Percentiles rank a stretch among this genome's conserved stretches.
Conservation (phyloP, 1,140 invertebrate species). For the Meloidogyne chitwoodi region DNA sequence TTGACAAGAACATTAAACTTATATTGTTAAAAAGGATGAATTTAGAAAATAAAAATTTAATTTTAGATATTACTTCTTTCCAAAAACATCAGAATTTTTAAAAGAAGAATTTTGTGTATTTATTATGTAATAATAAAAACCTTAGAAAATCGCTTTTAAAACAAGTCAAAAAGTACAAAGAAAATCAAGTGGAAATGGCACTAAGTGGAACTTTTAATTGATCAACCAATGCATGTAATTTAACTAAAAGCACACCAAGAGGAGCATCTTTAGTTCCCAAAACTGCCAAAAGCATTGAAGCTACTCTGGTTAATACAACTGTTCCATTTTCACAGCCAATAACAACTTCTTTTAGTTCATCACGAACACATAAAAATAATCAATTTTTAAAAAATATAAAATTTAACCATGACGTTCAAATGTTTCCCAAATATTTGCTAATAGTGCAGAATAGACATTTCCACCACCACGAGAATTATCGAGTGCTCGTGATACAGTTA, state of each 20-base stretch:
- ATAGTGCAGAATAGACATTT: constrained; percentile 32
- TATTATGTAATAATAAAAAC: too few relatives aligned
- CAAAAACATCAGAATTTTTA: background rate
- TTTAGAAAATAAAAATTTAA: too few relatives aligned
- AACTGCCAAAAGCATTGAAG: constrained; percentile 32
- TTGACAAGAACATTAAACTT: too few relatives aligned
- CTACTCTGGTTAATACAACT: constrained; percentile 28
- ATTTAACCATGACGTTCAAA: constrained; percentile 30
- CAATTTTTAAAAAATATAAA: background rate
- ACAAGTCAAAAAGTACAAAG: background rate
- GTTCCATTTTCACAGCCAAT: constrained; percentile 28
- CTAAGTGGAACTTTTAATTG: constrained; percentile 26
- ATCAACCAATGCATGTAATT: constrained; percentile 26
- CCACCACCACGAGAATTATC: constrained; percentile 4
- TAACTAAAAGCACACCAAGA: constrained; percentile 21
- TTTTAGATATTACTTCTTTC: too few relatives aligned
- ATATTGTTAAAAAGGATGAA: too few relatives aligned
- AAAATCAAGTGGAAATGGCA: constrained; percentile 13
- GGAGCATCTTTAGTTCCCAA: constrained; percentile 18
- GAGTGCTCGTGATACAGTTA: constrained; percentile 12
- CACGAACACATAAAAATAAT: constrained; percentile 22
- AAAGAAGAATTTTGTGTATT: too few relatives aligned
- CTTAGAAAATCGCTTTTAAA: background rate
- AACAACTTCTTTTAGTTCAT: constrained; percentile 25
- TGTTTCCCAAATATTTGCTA: constrained; percentile 35